Base-by-base conservation (phyloP, 2,888 invertebrate genomes). In the Trachelus tabidus region DNA sequence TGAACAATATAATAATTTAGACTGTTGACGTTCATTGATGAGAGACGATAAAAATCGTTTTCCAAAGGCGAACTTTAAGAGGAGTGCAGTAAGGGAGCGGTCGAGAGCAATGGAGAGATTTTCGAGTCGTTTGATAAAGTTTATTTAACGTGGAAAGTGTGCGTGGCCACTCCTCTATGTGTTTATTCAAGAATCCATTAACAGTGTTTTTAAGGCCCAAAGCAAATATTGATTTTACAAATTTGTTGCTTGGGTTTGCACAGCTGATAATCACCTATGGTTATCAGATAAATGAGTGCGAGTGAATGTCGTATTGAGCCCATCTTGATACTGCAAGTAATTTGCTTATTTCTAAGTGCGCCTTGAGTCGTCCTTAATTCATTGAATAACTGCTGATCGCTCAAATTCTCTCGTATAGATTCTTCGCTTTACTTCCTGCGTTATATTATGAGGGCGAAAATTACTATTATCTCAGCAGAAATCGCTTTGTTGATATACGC, bases 181-280 rank as follows among this genome's bases (percentile, higher is more conserved):
- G 76, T 83, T 81, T 81, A 79, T 79, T 80, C 80, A 80, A 81
- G 84, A 85, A 85, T 87, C 83, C 85, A 85, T 85, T 84, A 85
- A 85, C 85, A 79, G 82, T 83, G 82, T 85, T 88, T 85, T 85
- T 83, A 85, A 85, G 83, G 77, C 78, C 82, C 77, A 75, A 79
- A 73, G 75, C 77, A 84, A 87, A 87, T 85, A 85, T 88, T 88
- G 87, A 87, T 88, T 87, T 85, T 86, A 86, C 83, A 85, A 86
- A 87, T 87, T 87, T 87, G 84, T 84, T 84, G 79, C 84, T 68
- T 56, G 77, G 81, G 85, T 88, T 87, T 87, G 81, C 85, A 79
- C 87, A 85, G 85, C 83, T 86, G 84, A 87, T 88, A 87, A 88
- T 86, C 83, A 83, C 79, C 79, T 73, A 76, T 76, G 83, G 83